Conservation (phyloP, 2,888 invertebrate genomes). For the Hesperia comma region DNA sequence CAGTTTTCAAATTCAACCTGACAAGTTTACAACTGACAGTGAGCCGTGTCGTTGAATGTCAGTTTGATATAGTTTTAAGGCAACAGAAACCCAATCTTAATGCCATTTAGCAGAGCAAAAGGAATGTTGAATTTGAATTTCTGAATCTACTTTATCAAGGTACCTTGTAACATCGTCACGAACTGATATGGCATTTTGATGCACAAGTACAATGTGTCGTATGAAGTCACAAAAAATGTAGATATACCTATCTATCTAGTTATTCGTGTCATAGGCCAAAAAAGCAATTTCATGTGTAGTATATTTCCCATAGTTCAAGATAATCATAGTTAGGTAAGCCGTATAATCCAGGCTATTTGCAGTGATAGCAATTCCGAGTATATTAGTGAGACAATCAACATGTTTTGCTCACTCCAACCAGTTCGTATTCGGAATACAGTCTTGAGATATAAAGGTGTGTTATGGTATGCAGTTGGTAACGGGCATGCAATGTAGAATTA, state of each 20-base stretch:
- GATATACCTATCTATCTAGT: too few relatives aligned
- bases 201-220: not conserved
- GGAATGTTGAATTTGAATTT: conserved; percentile 21
- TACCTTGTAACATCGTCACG: conserved; percentile 16
- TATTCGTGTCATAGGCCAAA: too few relatives aligned
- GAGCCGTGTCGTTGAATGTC: conserved; percentile 26
- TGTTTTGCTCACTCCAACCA: too few relatives aligned
- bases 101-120: conserved; percentile 21
- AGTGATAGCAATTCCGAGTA: too few relatives aligned
- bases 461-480: too few relatives aligned
- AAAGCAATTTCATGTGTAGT: too few relatives aligned
- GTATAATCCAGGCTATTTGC: too few relatives aligned
- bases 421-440: too few relatives aligned
- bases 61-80: conserved; percentile 24
- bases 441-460: too few relatives aligned
- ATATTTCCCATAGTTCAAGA: not conserved
- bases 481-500: too few relatives aligned
- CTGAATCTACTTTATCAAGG: conserved; percentile 18
- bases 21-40: conserved; percentile 22
- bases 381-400: too few relatives aligned
- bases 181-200: conserved; percentile 6
- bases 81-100: conserved; percentile 19
- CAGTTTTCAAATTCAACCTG: too few relatives aligned
- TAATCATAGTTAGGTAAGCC: not conserved
- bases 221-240: not conserved